Base-by-base conservation (phyloP, 1,140 invertebrate species). In the Bursaphelenchus mucronatus region DNA sequence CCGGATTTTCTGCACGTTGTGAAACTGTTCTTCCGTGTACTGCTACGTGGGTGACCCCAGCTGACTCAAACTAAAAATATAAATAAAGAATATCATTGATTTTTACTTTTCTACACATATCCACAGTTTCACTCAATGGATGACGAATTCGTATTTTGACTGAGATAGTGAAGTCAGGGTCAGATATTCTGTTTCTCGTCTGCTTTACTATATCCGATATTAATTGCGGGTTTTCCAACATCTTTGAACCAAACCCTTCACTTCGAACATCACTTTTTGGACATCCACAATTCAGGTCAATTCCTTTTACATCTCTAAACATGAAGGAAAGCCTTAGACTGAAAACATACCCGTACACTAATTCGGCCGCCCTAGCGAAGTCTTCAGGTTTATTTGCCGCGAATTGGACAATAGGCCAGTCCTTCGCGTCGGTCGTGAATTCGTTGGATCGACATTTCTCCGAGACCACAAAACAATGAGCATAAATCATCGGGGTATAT, bases 231-330 rank as follows among this genome's bases (percentile, higher is more conserved):
- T 90, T 87, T 5, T 86, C 87, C 8, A 96, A 83, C 64, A 97
- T 81, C 69, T 88, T 87, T 73, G 89, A 89, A 9, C 94, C 94
- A 81, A 91, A 90, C 15, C 91, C 91, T 80, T 92, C 89, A 76
- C 89, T 86, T 80, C 91, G 89, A 0, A 92, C 93, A 46, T 62
- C 85, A 82, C 88, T 86, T 83, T 97, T 94, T 10, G 94, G 94
- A 78, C 94, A 97, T 8, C 94, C 94, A 85, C 93, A 96, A 81
- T 97, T 97, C 43, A 97, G 83, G 85, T 97, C 93, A 3, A 94
- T 88, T 21, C 93, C 94, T 86, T 91, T 88, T 54, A 87, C 87
- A 85, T 89, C 87, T 17, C 88, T 90, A 67, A 76, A 75, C 62
- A 68, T 65, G 69, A 50, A 71, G 17, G 51, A n/a, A 59, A 39